Percentiles rank a stretch among this genome's conserved stretches.
Conservation (phyloP, 2,888 invertebrate species). For the Drosophila mettleri region DNA sequence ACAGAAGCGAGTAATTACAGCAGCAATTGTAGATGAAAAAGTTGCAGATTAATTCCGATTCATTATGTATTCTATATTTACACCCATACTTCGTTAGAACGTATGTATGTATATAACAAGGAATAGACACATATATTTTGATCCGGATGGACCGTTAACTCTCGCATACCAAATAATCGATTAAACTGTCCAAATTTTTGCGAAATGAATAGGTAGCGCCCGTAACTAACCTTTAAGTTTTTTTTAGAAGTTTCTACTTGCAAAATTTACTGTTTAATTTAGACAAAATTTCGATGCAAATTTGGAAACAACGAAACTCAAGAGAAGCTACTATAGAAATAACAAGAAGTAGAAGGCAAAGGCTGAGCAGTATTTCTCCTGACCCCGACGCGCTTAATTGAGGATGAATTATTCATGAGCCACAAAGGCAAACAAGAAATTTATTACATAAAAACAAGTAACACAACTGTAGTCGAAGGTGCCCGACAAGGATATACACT, state of each 20-base stretch:
- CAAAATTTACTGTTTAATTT: conserved; percentile 65
- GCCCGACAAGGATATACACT: too few relatives aligned
- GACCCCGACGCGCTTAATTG: conserved; percentile 63
- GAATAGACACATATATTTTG: too few relatives aligned
- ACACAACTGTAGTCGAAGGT: too few relatives aligned
- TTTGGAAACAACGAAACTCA: conserved; percentile 29
- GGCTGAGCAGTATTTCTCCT: conserved; percentile 14
- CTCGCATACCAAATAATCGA: too few relatives aligned
- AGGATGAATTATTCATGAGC: conserved; percentile 78
- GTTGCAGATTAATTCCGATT: background rate
- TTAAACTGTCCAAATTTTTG: too few relatives aligned
- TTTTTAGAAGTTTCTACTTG: conserved; percentile 11
- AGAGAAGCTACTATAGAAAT: conserved; percentile 15
- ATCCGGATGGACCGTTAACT: too few relatives aligned
- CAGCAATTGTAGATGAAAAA: background rate
- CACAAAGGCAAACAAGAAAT: conserved; percentile 26
- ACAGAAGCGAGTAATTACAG: background rate
- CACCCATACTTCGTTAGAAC: too few relatives aligned
- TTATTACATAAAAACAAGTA: background rate
- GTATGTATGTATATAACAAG: too few relatives aligned
- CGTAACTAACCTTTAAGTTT: background rate
- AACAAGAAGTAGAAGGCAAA: conserved; percentile 13
- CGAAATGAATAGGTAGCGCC: background rate
- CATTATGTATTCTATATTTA: background rate
- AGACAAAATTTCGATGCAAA: conserved; percentile 57